phyloP scores from a whole-genome alignment of 2,797 vertebrate genomes.

The Eulemur coronatus region DNA sequence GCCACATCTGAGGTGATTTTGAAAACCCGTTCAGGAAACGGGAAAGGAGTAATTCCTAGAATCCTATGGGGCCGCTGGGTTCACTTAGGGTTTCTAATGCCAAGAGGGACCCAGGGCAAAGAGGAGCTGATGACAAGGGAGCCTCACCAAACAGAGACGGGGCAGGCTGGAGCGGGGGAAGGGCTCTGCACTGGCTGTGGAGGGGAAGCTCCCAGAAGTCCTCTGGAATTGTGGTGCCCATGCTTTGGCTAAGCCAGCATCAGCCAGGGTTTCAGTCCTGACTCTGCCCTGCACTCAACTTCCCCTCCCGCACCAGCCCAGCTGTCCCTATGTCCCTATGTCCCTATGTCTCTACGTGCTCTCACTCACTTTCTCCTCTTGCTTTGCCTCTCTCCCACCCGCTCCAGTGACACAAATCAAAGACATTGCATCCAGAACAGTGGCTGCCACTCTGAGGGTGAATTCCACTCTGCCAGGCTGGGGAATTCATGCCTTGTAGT shows the following conservation, averaged over 20 bases:
- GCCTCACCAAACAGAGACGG: neutral
- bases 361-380: neutral
- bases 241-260: neutral
- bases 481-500: neutral
- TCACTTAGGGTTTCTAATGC: neutral
- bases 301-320: too few relatives aligned
- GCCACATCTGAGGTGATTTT: neutral
- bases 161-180: too few relatives aligned
- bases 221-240: neutral
- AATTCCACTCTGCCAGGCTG: neutral
- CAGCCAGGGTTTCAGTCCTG: neutral
- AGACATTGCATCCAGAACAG: neutral
- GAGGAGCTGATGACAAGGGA: neutral
- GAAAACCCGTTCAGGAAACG: slow-evolving; percentile 22
- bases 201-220: neutral
- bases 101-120: neutral
- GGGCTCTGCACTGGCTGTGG: neutral
- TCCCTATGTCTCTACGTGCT: too few relatives aligned
- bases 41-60: slow-evolving; percentile 14
- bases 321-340: neutral
- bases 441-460: neutral
- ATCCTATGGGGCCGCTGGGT: neutral
- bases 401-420: neutral
- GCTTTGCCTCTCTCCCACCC: too few relatives aligned
- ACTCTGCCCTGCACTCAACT: rapidly evolving